A percentile compares a stretch with the other conserved stretches of the same genome.
These are phyloP conservation scores for Exaiptasia diaphana DNA, from an alignment of 64 coral and sea anemone genomes.

Conservation along the genomic window DNA sequence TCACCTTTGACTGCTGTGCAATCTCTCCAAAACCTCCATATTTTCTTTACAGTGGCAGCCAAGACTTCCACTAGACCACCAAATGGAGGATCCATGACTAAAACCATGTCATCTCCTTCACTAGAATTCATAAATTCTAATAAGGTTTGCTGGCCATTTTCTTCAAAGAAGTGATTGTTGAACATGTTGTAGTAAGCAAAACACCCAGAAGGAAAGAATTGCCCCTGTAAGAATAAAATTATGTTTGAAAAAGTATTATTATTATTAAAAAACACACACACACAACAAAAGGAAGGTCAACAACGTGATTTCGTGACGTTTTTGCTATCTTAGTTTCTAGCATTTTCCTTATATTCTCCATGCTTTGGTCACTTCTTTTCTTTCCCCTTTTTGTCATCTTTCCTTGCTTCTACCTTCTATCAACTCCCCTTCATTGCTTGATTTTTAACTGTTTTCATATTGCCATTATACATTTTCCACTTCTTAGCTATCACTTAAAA, in stretches of 20 bases:
- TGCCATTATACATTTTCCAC: too few species aligned
- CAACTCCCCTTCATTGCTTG: background rate
- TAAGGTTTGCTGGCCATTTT: conserved; percentile 25
- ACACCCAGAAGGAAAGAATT: conserved; percentile 56
- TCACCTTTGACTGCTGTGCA: background rate
- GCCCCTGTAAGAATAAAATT: conserved; percentile 33
- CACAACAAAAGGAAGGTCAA: too few species aligned
- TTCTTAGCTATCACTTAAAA: too few species aligned
- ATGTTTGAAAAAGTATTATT: too few species aligned
- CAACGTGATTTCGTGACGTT: too few species aligned
- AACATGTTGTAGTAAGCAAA: conserved; percentile 92
- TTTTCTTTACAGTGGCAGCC: conserved; percentile 55
- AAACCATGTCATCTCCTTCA: conserved; percentile 19
- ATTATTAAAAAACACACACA: too few species aligned
- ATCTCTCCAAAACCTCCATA: conserved; percentile 56
- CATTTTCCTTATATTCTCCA: background rate
- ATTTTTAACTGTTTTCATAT: too few species aligned
- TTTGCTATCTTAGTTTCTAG: background rate
- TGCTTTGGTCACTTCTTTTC: background rate
- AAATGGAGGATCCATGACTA: conserved; percentile 95
- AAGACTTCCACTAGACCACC: conserved; percentile 90
- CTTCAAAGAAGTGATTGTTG: conserved; percentile 90
- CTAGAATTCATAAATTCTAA: conserved; percentile 46
- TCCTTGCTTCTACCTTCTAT: background rate
- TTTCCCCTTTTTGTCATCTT: background rate